Percentiles rank a stretch among this genome's conserved stretches.
phyloP scores from a whole-genome alignment of 2,888 invertebrate species.

The Sarcophaga carnaria region DNA sequence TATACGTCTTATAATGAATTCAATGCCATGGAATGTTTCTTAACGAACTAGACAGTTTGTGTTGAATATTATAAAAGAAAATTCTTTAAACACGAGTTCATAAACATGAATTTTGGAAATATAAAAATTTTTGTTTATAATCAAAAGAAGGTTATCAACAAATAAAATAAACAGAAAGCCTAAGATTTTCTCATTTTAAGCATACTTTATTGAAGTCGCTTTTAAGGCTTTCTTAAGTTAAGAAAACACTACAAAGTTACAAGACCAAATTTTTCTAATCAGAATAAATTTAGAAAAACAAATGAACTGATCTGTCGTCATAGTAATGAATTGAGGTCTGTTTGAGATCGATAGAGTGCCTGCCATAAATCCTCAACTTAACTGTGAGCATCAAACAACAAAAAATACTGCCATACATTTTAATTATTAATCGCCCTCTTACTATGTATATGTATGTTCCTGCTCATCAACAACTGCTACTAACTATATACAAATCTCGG shows the following conservation, averaged over 20 bases:
- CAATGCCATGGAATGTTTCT: neutral
- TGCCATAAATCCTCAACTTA: conserved; percentile 56
- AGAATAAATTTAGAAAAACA: conserved; percentile 46
- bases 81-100: too few relatives aligned
- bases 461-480: conserved; percentile 4
- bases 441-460: neutral
- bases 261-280: conserved; percentile 23
- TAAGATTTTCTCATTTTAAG: conserved; percentile 37
- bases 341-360: neutral
- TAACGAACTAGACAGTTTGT: too few relatives aligned
- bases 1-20: conserved; percentile 8
- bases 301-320: conserved; percentile 60
- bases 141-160: conserved; percentile 41
- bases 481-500: conserved; percentile 36
- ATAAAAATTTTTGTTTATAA: neutral
- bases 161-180: conserved; percentile 17
- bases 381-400: conserved; percentile 14
- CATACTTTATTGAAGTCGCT: conserved; percentile 43
- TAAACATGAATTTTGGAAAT: too few relatives aligned
- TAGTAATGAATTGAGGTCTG: conserved; percentile 29
- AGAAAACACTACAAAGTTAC: neutral
- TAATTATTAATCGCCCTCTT: conserved; percentile 41
- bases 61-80: too few relatives aligned
- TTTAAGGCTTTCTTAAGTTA: conserved; percentile 12
- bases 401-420: conserved; percentile 40